A percentile compares a stretch with the other conserved stretches of the same genome.
These are phyloP conservation scores for Medauroidea extradentata DNA, from an alignment of 1,140 invertebrate genomes.

Conservation along the genomic window DNA sequence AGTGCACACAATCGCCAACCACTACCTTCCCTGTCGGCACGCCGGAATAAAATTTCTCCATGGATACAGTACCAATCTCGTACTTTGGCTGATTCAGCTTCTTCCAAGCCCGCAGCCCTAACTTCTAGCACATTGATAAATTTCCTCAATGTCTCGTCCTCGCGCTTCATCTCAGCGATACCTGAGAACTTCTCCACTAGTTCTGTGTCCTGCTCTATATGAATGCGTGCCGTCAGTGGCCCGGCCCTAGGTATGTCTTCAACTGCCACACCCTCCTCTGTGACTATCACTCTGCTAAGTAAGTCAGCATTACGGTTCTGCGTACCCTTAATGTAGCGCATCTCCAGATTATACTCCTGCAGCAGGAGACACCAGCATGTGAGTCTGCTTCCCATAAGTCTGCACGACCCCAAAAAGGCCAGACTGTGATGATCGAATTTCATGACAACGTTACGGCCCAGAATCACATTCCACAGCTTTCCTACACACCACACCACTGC, in stretches of 20 bases:
- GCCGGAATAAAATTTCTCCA: background rate
- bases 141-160: background rate
- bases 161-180: background rate
- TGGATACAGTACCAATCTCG: background rate
- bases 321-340: conserved; percentile 38
- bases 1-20: background rate
- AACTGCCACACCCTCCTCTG: background rate
- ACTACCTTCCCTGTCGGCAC: background rate
- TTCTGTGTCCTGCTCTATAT: background rate
- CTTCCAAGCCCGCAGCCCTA: background rate
- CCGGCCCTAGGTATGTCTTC: background rate
- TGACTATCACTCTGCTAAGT: background rate
- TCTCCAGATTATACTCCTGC: conserved; percentile 39
- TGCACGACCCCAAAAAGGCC: conserved; percentile 43
- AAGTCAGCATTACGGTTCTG: conserved; percentile 35
- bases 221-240: background rate
- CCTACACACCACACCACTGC: conserved; percentile 43
- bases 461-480: conserved; percentile 42
- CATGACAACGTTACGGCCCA: conserved; percentile 41
- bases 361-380: conserved; percentile 42
- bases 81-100: background rate
- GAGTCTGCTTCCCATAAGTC: conserved; percentile 36
- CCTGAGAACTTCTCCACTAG: background rate
- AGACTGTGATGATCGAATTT: conserved; percentile 46
- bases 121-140: background rate